These are phyloP conservation scores for Zaprionus lachaisei DNA, from an alignment of 1,140 invertebrate species.

Conservation along the genomic window DNA sequence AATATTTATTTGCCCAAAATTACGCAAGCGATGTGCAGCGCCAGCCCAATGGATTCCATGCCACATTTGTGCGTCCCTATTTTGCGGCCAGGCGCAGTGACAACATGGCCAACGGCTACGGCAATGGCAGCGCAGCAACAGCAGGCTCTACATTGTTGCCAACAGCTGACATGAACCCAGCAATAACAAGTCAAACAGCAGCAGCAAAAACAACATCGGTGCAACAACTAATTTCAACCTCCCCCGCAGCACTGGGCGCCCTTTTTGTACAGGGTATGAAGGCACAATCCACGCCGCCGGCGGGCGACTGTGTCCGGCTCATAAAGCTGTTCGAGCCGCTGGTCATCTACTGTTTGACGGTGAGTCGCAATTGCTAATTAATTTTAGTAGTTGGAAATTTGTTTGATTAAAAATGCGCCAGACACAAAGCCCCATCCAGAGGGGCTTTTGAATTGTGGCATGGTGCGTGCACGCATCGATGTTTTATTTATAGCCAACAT, in stretches of 20 bases:
- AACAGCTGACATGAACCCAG: constrained; percentile 16
- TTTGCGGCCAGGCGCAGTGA: constrained; percentile 67
- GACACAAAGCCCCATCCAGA: constrained; percentile 53
- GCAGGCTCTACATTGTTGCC: constrained; percentile 52
- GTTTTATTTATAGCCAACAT: constrained; percentile 71
- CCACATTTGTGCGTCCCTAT: constrained; percentile 69
- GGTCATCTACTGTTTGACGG: constrained; percentile 92
- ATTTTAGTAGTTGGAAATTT: constrained; percentile 78
- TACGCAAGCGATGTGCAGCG: constrained; percentile 85
- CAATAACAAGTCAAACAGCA: constrained; percentile 55
- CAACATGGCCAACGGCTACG: not conserved
- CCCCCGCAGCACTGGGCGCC: constrained; percentile 47
- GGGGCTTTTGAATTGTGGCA: constrained; percentile 10
- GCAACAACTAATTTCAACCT: constrained; percentile 55
- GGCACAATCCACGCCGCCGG: constrained; percentile 54
- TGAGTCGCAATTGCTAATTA: constrained; percentile 83
- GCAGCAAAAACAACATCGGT: constrained; percentile 26
- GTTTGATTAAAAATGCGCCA: constrained; percentile 80
- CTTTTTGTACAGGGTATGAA: constrained; percentile 76
- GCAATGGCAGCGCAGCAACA: not conserved
- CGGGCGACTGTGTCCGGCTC: constrained; percentile 71
- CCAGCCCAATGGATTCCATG: constrained; percentile 58
- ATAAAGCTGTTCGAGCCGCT: constrained; percentile 95
- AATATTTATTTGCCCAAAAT: constrained; percentile 92
- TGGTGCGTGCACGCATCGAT: constrained; percentile 37